Percentiles rank a stretch among this genome's conserved stretches.
These are phyloP conservation scores for Chloebia gouldiae DNA, from an alignment of 2,113 vertebrate genomes.

Conservation along the genomic window DNA sequence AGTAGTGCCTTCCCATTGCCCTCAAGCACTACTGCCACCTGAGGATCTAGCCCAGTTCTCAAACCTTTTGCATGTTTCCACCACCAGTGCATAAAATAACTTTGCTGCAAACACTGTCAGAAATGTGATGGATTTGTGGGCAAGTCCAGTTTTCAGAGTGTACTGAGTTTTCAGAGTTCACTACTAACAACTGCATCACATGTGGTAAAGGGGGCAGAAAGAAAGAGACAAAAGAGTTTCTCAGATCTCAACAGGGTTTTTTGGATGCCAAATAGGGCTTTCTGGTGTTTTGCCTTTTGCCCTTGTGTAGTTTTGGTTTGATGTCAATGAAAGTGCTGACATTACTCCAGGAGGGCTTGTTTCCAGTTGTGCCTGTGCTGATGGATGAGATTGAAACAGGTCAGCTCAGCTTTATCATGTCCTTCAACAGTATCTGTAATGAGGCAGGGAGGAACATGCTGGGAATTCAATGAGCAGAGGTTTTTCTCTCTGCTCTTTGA, in stretches of 20 bases:
- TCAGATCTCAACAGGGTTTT: not conserved
- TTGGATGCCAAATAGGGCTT: not conserved
- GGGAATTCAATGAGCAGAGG: not conserved
- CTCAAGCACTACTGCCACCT: not conserved
- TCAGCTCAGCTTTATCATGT: constrained; percentile 13
- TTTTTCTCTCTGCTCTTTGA: constrained; percentile 14
- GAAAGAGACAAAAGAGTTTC: not conserved
- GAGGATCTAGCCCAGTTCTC: not conserved
- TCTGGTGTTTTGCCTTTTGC: not conserved
- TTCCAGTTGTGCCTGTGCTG: constrained; percentile 17
- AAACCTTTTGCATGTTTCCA: not conserved
- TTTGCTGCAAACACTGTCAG: not conserved
- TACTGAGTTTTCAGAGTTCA: not conserved
- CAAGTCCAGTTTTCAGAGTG: not conserved
- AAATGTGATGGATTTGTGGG: not conserved
- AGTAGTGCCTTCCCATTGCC: not conserved
- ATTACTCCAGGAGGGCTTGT: not conserved
- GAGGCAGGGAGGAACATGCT: constrained; percentile 1
- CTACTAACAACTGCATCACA: not conserved
- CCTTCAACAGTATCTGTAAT: constrained; percentile 35
- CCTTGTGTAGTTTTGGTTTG: not conserved
- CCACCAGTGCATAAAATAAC: not conserved
- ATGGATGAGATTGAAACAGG: not conserved
- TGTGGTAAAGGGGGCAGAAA: not conserved
- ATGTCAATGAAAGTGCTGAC: not conserved